Evolutionary conservation across 1,140 invertebrate genomes (phyloP), one percentile per base, ranked within the genome.

Genomic region (Druon quercuslanigerum): DNA sequence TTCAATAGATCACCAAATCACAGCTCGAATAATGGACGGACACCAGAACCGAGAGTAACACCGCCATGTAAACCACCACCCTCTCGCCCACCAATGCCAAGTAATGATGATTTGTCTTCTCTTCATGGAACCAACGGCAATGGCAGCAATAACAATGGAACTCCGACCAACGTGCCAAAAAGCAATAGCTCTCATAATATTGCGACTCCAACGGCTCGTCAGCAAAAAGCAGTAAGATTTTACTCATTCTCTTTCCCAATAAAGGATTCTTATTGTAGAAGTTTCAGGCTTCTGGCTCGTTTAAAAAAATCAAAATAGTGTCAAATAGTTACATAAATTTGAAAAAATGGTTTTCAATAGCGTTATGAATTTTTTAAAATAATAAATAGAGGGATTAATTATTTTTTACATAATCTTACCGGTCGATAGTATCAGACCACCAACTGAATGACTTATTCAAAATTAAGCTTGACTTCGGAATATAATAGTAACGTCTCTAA

Each of bases 181-280:
- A 90, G 89, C 74, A 87, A 85, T 76, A 87, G 87, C 70, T 80
- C 85, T 40, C 88, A 90, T 73, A 86, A 79, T 54, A 85, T 87
- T 71, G 80, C 83, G 6, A 88, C 86, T 17, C 84, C 87, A 33
- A 85, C 85, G n/a, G 84, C 83, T 72, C 84, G 86, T 79, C 86
- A 86, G 70, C 82, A 84, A 71, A 88, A 88, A 85, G 80, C 80
- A 57, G 87, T 88, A 82, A 80, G 25, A 66, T 57, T 60, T 75
- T 25, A 72, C 20, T 71, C n/a, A 50, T 54, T 72, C 7, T 9
- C 7, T 46, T 11, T 46, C 6, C 25, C 5, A 33, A 33, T 33
- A 33, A 33, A 33, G 3, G 5, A 33, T 33, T 33, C 0, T 33
- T 33, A 33, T 33, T 33, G 5, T 33, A 3, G 25, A 33, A 33